Base-by-base conservation (phyloP, 1,140 invertebrate species). In the Venustaconcha ellipsiformis region DNA sequence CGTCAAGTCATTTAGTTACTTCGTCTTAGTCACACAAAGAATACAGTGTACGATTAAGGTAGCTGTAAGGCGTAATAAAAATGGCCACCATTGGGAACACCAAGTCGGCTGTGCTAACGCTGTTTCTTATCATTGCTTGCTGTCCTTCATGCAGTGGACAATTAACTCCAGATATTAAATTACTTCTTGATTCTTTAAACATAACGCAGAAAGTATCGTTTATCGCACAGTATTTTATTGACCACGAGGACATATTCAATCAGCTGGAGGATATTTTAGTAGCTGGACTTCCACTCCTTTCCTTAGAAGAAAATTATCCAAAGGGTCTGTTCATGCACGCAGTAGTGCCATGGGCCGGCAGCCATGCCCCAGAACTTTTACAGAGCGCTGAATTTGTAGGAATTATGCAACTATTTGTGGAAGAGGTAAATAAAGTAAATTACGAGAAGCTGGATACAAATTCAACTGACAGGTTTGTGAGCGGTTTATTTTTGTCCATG, bases 281-380 rank as follows among this genome's bases (percentile, higher is more conserved):
- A 17, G 69, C 69, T 2, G 69, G 64, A n/a, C 15, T 72, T 37
- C 63, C 65, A 17, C 56, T 77, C n/a, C 6, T 71, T 2, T 65
- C 20, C 12, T 67, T 66, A 17, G 75, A 77, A 48, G 11, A 62
- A 17, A 48, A 48, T 48, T 48, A 48, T 48, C 69, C 69, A 18
- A 70, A 64, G 6, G 70, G 64, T 2, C 18, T 26, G 14, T 72
- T 77, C 48, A 58, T 68, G 18, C 8, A 57, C 14, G 20, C 48
- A 11, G 20, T 77, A 2, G 55, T 77, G 30, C 69, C 75, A n/a
- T 77, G 75, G 75, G 75, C 70, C 4, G n/a, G 72, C 14, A 12
- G 60, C 14, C 69, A 77, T 55, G 58, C 72, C 12, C 75, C 75
- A 8, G 58, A 72, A n/a, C 8, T 77, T 18, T n/a, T 77, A 20